Percentiles rank a stretch among this genome's conserved stretches.
Evolutionary conservation across 2,113 vertebrate genomes (phyloP).

Genomic region (Terrapene triunguis): DNA sequence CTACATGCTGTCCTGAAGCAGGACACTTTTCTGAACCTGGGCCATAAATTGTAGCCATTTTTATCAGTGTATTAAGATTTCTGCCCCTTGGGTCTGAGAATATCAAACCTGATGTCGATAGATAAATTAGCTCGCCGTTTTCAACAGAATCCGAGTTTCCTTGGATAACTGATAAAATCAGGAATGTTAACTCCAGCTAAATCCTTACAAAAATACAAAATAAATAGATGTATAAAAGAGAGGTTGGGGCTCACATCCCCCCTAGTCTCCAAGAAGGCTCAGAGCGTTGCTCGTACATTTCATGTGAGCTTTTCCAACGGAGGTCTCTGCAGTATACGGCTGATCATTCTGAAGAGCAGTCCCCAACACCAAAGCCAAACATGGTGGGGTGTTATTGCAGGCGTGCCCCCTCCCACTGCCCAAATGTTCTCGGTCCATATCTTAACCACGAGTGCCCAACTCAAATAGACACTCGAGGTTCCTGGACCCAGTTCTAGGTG

Average conservation of each 20-base stretch:
- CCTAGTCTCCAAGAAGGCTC: background rate
- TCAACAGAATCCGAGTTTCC: background rate
- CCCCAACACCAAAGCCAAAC: no score
- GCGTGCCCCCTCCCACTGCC: background rate
- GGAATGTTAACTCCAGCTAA: background rate
- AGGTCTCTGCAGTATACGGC: background rate
- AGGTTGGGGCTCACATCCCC: background rate
- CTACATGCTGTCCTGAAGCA: background rate
- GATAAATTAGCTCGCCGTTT: background rate
- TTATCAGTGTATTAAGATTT: background rate
- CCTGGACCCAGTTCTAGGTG: background rate
- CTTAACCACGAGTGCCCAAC: background rate
- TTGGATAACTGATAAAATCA: background rate
- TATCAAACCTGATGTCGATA: background rate
- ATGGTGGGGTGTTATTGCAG: background rate
- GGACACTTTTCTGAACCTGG: background rate
- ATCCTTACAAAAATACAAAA: conserved; percentile 49
- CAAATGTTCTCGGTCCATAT: background rate
- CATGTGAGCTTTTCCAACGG: background rate
- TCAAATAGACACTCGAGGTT: background rate
- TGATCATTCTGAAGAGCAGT: background rate
- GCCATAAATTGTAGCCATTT: background rate
- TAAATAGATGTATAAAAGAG: conserved; percentile 50
- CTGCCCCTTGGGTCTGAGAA: background rate
- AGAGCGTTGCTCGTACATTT: background rate